Evolutionary conservation across 1,140 invertebrate species (phyloP), one percentile per base, ranked within the genome.

Genomic region (Ericerus pela): DNA sequence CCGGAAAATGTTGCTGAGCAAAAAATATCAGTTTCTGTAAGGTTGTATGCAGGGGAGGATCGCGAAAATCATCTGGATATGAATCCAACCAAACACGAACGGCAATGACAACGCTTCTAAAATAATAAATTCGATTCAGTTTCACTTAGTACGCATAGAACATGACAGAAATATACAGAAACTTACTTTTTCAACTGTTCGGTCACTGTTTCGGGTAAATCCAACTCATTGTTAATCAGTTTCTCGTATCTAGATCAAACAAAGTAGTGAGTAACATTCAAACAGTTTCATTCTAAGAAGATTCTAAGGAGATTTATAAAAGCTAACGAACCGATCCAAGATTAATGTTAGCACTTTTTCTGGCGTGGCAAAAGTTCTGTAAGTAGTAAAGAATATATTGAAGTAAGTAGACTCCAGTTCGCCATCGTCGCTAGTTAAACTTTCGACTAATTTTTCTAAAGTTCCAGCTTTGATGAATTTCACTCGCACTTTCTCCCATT

Each of bases 401-500:
- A 96, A 89, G 70, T 96, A 96, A 8, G 91, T 95, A 31, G 91
- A 95, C 73, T 98, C 94, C 61, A 97, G 75, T 71, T 96, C 92
- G 28, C 92, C 92, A 65, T 93, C 87, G 64, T 94, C 88, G 43
- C 87, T 90, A 38, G 88, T 84, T 59, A 96, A 70, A 59, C 88
- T 86, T 70, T 96, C 93, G 18, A 98, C 88, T 54, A 99, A 73
- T 63, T 84, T 81, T 61, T 90, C 84, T 54, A 98, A 76, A 0
- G 92, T 95, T n/a, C 92, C 96, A 1, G 91, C 92, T 73, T 96
- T 96, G 33, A 99, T 80, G 60, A 96, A 88, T 41, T 90, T 79
- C 18, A 96, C 88, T 57, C 93, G 79, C 56, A 97, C 89, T n/a
- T 94, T 97, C 75, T 98, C 94, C 95, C 95, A 99, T 79, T 97